A percentile compares a stretch with the other conserved stretches of the same genome.
These are phyloP conservation scores for Channa striata DNA, from an alignment of 2,797 vertebrate genomes.

Conservation along the genomic window DNA sequence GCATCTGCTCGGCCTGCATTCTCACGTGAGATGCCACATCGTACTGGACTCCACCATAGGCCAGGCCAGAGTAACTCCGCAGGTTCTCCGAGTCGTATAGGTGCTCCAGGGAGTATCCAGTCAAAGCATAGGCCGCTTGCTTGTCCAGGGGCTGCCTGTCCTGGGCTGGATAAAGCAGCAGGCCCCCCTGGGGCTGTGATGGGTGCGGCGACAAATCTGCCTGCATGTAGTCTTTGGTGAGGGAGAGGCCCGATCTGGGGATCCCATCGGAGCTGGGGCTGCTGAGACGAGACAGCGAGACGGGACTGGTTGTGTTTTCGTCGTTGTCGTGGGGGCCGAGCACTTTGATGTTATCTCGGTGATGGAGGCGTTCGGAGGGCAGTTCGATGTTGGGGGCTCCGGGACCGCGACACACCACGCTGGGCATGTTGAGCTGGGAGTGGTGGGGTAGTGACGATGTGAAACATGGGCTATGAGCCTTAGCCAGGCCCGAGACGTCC, in stretches of 20 bases:
- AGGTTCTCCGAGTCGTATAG: constrained; percentile 92
- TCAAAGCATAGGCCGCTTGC: constrained; percentile 91
- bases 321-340: constrained; percentile 89
- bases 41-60: constrained; percentile 92
- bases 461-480: constrained; percentile 89
- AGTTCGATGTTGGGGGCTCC: constrained; percentile 80
- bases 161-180: constrained; percentile 89
- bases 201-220: constrained; percentile 90
- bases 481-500: constrained; percentile 88
- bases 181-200: constrained; percentile 87
- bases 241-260: constrained; percentile 81
- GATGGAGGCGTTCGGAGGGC: constrained; percentile 89
- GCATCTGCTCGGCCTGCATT: constrained; percentile 94
- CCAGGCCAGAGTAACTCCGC: constrained; percentile 91
- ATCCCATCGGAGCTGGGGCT: constrained; percentile 93
- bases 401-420: constrained; percentile 87
- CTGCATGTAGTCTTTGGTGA: constrained; percentile 92
- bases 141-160: constrained; percentile 92
- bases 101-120: constrained; percentile 95
- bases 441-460: constrained; percentile 86
- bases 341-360: constrained; percentile 85
- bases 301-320: constrained; percentile 87
- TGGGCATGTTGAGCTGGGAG: constrained; percentile 86
- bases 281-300: constrained; percentile 90
- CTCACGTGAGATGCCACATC: constrained; percentile 93